Evolutionary conservation across 2,113 vertebrate species (phyloP).

Genomic region (Ceyx melanurus): DNA sequence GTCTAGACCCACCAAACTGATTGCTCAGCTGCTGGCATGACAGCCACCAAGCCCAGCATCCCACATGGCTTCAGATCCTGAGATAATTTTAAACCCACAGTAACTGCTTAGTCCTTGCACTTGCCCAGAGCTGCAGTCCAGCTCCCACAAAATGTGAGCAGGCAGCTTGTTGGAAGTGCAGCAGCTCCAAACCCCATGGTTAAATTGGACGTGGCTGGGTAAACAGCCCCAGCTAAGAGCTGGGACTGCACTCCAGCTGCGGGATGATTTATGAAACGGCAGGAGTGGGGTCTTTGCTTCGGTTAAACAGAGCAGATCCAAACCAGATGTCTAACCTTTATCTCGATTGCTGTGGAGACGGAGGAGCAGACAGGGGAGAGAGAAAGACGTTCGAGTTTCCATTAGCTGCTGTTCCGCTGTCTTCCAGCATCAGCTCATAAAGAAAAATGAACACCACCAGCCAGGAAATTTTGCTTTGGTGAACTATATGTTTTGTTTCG

Average conservation of each 20-base stretch:
- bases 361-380: background rate
- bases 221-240: background rate
- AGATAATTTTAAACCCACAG: background rate
- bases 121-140: background rate
- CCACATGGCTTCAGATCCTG: accelerated
- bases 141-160: background rate
- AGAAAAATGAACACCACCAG: constrained; percentile 4
- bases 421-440: constrained; percentile 41
- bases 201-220: background rate
- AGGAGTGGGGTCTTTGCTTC: background rate
- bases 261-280: constrained; percentile 61
- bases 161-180: background rate
- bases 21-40: accelerated
- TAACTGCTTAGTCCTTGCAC: background rate
- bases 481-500: constrained; percentile 35
- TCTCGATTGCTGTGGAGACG: background rate
- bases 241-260: constrained; percentile 19
- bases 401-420: background rate
- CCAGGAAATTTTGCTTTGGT: constrained; percentile 49
- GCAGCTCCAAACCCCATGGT: background rate
- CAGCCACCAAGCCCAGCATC: background rate
- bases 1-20: background rate
- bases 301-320: constrained; percentile 56
- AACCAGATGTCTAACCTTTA: constrained; percentile 77
- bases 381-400: background rate